Percentiles rank a stretch among this genome's conserved stretches.
These are phyloP conservation scores for Bucco capensis DNA, from an alignment of 2,113 vertebrate species.

Conservation along the genomic window DNA sequence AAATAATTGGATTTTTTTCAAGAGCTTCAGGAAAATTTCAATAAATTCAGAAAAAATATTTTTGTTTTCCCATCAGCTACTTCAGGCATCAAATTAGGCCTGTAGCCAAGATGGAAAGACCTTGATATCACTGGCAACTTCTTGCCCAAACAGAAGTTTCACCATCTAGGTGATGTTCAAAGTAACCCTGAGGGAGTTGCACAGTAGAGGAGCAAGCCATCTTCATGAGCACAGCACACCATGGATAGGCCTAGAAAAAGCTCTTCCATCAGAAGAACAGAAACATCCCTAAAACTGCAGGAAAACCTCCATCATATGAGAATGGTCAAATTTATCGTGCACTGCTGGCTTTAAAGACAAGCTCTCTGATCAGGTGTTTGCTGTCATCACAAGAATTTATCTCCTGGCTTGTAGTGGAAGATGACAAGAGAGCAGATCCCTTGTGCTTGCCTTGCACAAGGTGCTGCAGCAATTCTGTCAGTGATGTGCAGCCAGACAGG, in stretches of 20 bases:
- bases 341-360: background rate
- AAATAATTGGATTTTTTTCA: background rate
- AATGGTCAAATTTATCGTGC: background rate
- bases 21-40: background rate
- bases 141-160: background rate
- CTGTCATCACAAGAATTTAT: background rate
- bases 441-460: background rate
- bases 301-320: accelerated
- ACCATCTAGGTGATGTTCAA: background rate
- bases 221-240: too few species aligned
- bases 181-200: background rate
- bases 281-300: background rate
- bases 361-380: background rate
- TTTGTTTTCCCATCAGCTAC: background rate
- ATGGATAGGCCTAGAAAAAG: background rate
- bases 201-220: background rate
- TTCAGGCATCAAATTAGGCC: background rate
- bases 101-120: background rate
- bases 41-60: background rate
- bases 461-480: background rate
- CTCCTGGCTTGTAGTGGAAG: background rate
- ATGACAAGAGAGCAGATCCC: background rate
- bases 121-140: background rate
- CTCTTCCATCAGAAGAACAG: background rate
- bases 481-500: background rate